Conservation (phyloP, 1,140 invertebrate genomes). For the Scaptomyza graminum region DNA sequence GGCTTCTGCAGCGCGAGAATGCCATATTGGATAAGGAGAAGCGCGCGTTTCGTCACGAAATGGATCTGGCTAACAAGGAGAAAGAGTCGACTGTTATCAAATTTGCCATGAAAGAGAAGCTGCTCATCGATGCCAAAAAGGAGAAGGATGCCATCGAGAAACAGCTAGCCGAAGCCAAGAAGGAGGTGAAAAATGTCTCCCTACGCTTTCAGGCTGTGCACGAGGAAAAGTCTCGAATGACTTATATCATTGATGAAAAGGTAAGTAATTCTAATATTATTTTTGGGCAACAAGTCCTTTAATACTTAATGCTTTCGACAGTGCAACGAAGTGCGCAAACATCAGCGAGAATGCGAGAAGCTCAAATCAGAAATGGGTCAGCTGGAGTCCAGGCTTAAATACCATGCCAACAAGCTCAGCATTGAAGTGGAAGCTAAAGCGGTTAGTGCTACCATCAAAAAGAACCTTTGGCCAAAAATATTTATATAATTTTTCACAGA, state of each 20-base stretch:
- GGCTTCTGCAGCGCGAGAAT: constrained; percentile 72
- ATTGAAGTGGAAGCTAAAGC: constrained; percentile 75
- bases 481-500: constrained; percentile 30
- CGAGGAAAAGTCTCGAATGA: constrained; percentile 88
- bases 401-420: constrained; percentile 84
- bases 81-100: constrained; percentile 93
- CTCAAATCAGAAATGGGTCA: constrained; percentile 88
- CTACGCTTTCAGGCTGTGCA: constrained; percentile 87
- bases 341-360: constrained; percentile 89
- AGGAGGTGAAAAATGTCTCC: constrained; percentile 89
- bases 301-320: constrained; percentile 56
- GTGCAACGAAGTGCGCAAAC: constrained; percentile 87
- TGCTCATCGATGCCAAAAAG: constrained; percentile 87
- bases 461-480: neutral
- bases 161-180: constrained; percentile 87
- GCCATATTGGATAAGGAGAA: constrained; percentile 80
- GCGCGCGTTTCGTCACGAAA: constrained; percentile 75
- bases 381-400: constrained; percentile 91
- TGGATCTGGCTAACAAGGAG: constrained; percentile 87
- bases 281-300: neutral
- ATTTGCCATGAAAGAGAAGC: constrained; percentile 93
- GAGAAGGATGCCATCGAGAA: constrained; percentile 87
- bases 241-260: constrained; percentile 88
- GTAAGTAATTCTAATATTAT: constrained; percentile 71
- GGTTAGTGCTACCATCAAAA: constrained; percentile 31